phyloP scores from a whole-genome alignment of 1,140 invertebrate species.

The Neodiprion fabricii region DNA sequence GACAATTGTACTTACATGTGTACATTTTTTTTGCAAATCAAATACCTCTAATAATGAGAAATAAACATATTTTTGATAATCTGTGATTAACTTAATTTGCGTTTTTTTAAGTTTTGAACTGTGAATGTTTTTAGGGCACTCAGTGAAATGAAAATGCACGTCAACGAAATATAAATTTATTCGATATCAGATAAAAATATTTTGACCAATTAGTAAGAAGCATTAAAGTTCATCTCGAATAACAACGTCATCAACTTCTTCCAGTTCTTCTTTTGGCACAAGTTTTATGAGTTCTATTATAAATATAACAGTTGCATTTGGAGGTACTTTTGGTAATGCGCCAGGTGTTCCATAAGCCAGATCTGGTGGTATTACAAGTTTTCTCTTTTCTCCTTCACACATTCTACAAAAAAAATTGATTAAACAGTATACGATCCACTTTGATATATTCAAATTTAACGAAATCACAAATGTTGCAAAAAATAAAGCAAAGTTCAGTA shows the following conservation, averaged over 20 bases:
- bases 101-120: no score
- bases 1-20: neutral
- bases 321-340: slow-evolving; percentile 81
- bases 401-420: slow-evolving; percentile 63
- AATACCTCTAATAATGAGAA: neutral
- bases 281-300: slow-evolving; percentile 86
- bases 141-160: no score
- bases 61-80: neutral
- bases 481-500: slow-evolving; percentile 9
- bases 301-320: slow-evolving; percentile 80
- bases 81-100: no score
- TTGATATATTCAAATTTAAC: no score
- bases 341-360: slow-evolving; percentile 81
- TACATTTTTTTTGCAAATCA: neutral
- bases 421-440: no score
- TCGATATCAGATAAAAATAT: no score
- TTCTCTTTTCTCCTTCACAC: slow-evolving; percentile 86
- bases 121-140: no score
- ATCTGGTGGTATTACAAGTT: slow-evolving; percentile 84
- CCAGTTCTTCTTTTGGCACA: slow-evolving; percentile 69
- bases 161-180: no score
- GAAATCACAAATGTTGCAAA: slow-evolving; percentile 9
- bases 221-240: slow-evolving; percentile 37
- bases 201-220: no score
- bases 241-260: slow-evolving; percentile 25